Percentiles rank a stretch among this genome's conserved stretches.
Evolutionary conservation across 2,888 invertebrate genomes (phyloP).

Genomic region (Nebria salina): DNA sequence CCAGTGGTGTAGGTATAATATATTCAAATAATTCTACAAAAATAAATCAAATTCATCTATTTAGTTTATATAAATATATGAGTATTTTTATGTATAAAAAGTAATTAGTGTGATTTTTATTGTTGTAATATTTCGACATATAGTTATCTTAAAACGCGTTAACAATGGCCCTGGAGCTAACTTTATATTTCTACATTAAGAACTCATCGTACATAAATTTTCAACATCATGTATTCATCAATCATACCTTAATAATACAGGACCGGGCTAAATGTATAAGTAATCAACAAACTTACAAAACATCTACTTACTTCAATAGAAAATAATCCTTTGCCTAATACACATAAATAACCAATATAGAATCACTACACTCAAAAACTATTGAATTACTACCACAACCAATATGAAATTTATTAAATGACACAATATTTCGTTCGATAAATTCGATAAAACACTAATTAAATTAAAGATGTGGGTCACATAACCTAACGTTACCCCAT

Average conservation of each 20-base stretch:
- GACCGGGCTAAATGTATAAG: not conserved
- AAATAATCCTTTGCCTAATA: not conserved
- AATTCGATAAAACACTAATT: not conserved
- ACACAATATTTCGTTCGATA: not conserved
- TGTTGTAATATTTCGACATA: not conserved
- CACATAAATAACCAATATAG: not conserved
- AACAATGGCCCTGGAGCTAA: not conserved
- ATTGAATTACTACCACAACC: not conserved
- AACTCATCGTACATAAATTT: not conserved
- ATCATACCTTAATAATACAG: not conserved
- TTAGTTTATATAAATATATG: not conserved
- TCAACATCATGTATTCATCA: not conserved
- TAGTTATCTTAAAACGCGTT: not conserved
- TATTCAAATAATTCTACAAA: too few relatives aligned
- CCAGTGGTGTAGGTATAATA: too few relatives aligned
- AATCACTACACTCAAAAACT: not conserved
- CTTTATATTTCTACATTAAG: not conserved
- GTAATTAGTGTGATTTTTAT: not conserved
- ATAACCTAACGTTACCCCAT: slow-evolving; percentile 2
- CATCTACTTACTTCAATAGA: not conserved
- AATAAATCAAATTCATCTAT: too few relatives aligned
- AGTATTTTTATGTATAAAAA: not conserved
- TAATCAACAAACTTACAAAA: too few relatives aligned
- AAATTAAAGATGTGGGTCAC: not conserved
- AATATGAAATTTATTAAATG: not conserved